Percentiles rank a stretch among this genome's conserved stretches.
These are phyloP conservation scores for Bimastos eiseni DNA, from an alignment of 2,888 invertebrate genomes.

Conservation along the genomic window DNA sequence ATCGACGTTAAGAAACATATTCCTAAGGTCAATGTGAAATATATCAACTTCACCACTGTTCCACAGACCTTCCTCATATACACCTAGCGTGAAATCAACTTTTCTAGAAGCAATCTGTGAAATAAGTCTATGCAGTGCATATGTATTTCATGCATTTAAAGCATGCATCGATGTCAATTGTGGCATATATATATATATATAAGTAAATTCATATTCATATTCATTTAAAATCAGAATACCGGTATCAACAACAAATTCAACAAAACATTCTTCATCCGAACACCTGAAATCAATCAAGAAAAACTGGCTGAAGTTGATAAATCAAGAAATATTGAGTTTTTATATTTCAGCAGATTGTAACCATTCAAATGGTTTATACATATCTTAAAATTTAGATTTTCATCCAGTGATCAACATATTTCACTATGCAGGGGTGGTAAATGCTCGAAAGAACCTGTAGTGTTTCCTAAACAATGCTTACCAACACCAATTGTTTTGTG, in stretches of 20 bases:
- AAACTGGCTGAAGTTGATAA: neutral
- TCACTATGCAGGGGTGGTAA: neutral
- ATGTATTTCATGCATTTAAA: neutral
- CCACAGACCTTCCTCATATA: too few species aligned
- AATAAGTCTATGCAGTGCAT: neutral
- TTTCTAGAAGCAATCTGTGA: neutral
- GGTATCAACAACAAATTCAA: neutral
- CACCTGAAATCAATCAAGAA: neutral
- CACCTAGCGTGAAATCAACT: neutral
- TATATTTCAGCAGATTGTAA: neutral
- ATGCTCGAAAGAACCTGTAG: constrained; percentile 19
- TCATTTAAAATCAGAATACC: neutral
- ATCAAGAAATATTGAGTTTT: neutral
- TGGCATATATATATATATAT: too few species aligned
- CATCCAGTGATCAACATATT: neutral
- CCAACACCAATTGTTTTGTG: neutral
- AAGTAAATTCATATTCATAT: too few species aligned
- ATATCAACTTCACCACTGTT: neutral
- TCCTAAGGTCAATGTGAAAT: neutral
- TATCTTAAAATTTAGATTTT: neutral
- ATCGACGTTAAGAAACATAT: neutral
- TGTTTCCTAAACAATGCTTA: neutral
- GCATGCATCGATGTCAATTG: neutral
- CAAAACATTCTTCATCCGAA: neutral
- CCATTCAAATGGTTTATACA: neutral